phyloP scores from a whole-genome alignment of 2,888 invertebrate genomes.

The Idaea straminata region DNA sequence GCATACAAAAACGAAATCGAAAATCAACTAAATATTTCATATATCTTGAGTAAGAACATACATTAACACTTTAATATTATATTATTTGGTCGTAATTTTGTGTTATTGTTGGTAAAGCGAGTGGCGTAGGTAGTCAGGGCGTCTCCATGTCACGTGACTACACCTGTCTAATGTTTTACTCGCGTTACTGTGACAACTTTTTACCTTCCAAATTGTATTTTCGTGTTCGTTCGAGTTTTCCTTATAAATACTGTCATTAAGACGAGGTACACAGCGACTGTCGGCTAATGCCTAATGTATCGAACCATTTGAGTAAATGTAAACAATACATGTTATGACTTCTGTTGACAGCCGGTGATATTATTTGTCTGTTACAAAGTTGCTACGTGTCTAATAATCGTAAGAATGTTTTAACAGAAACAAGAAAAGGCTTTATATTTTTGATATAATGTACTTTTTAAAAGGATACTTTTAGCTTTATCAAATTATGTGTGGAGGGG shows the following conservation, averaged over 20 bases:
- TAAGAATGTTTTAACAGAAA: conserved; percentile 7
- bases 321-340: conserved; percentile 61
- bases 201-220: conserved; percentile 79
- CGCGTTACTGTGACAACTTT: conserved; percentile 75
- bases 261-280: conserved; percentile 70
- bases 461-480: background rate
- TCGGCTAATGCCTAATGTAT: conserved; percentile 70
- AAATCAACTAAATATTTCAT: conserved; percentile 37
- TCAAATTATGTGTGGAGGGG: background rate
- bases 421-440: conserved; percentile 3
- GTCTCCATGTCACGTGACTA: conserved; percentile 44
- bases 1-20: conserved; percentile 30
- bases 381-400: conserved; percentile 7
- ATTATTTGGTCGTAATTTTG: conserved; percentile 55
- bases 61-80: conserved; percentile 41
- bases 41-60: conserved; percentile 41
- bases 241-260: conserved; percentile 80
- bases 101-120: conserved; percentile 45
- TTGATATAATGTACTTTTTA: background rate
- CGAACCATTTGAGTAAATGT: conserved; percentile 60
- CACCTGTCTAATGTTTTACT: conserved; percentile 70
- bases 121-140: conserved; percentile 22
- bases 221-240: conserved; percentile 77
- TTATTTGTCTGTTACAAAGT: conserved; percentile 26
- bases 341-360: conserved; percentile 38